Evolutionary conservation across 2,797 vertebrate species (phyloP).

Genomic region (Lagorchestes hirsutus): DNA sequence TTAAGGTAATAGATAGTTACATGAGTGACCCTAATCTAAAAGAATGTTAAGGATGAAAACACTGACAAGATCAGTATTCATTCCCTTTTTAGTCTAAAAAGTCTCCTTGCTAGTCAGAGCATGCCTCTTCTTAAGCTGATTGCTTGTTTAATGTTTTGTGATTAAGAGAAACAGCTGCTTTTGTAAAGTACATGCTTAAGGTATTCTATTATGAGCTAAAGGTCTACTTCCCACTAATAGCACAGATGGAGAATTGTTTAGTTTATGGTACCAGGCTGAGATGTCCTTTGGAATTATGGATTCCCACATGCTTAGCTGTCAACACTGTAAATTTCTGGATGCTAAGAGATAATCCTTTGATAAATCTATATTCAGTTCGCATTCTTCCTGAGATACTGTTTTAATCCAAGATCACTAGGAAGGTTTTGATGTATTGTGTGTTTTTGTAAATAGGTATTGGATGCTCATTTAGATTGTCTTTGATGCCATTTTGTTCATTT

Average conservation of each 20-base stretch:
- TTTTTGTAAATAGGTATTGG: conserved; percentile 24
- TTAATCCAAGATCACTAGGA: conserved; percentile 50
- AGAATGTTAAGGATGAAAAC: not conserved
- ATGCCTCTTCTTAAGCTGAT: conserved; percentile 24
- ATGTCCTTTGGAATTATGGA: conserved; percentile 48
- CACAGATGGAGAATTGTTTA: conserved; percentile 66
- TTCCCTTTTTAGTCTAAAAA: conserved; percentile 27
- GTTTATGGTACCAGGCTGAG: conserved; percentile 60
- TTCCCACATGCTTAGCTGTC: conserved; percentile 58
- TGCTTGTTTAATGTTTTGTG: not conserved
- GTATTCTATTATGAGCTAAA: conserved; percentile 66
- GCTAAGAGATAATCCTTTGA: conserved; percentile 29
- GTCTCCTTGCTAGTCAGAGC: conserved; percentile 6
- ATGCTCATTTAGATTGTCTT: not conserved
- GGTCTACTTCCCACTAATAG: conserved; percentile 56
- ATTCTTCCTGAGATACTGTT: conserved; percentile 39
- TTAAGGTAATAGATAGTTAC: not conserved
- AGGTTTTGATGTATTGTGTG: conserved; percentile 19
- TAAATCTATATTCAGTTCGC: conserved; percentile 45
- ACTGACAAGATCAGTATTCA: not conserved
- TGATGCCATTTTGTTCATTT: conserved; percentile 12
- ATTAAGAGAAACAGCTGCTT: conserved; percentile 64
- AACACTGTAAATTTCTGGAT: conserved; percentile 47
- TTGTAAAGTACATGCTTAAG: conserved; percentile 49
- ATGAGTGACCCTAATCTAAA: not conserved